A percentile compares a stretch with the other conserved stretches of the same genome.
Evolutionary conservation across 2,113 vertebrate genomes (phyloP).

Genomic region (Campylomormyrus tamandua): DNA sequence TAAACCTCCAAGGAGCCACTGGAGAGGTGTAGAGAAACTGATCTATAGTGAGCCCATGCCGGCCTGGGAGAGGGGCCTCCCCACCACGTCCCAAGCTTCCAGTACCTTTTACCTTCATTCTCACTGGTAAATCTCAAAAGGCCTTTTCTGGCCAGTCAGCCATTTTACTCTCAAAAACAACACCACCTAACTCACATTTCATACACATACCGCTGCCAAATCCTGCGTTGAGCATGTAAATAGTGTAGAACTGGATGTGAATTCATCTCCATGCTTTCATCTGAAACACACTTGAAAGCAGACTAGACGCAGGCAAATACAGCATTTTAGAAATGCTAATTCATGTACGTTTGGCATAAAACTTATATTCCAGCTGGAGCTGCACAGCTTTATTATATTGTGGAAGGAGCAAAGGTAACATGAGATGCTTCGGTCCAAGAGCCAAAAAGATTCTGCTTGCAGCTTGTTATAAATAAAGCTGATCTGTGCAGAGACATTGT

Average conservation of each 20-base stretch:
- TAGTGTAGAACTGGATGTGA: neutral
- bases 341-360: neutral
- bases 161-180: neutral
- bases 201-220: neutral
- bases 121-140: neutral
- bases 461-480: neutral
- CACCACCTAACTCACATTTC: neutral
- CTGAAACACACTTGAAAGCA: neutral
- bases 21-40: neutral
- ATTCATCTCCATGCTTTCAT: neutral
- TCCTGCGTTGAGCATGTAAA: neutral
- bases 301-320: neutral
- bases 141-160: neutral
- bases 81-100: neutral
- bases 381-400: neutral
- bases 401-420: neutral
- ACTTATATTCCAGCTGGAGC: neutral
- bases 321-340: neutral
- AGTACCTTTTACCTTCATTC: neutral
- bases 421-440: neutral
- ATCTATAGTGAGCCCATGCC: neutral
- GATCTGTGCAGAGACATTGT: neutral
- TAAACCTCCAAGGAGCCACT: neutral
- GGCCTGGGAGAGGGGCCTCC: neutral
- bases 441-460: neutral